Conservation (phyloP, 2,797 vertebrate genomes). For the Urocyon cinereoargenteus region DNA sequence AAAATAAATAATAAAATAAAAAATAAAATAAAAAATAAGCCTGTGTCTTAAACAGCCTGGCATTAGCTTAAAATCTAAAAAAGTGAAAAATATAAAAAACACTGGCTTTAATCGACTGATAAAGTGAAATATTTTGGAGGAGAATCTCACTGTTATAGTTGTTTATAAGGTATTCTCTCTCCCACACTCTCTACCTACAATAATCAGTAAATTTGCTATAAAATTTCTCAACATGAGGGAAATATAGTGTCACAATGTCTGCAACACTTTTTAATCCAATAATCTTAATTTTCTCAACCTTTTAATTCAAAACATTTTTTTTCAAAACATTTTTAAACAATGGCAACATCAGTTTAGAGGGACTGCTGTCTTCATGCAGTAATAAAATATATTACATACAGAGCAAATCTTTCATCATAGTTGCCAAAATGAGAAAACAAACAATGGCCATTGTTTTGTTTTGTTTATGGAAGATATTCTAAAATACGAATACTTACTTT, state of each 20-base stretch:
- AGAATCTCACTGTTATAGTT: background rate
- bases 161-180: background rate
- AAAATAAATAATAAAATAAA: too few relatives aligned
- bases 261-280: background rate
- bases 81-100: background rate
- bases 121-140: background rate
- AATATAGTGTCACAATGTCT: background rate
- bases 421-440: slow-evolving; percentile 77
- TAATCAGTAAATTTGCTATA: slow-evolving; percentile 1
- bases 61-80: slow-evolving; percentile 30
- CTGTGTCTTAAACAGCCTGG: background rate
- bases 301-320: slow-evolving; percentile 33
- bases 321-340: background rate
- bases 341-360: slow-evolving; percentile 92
- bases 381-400: slow-evolving; percentile 81
- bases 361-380: slow-evolving; percentile 89
- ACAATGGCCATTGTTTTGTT: background rate
- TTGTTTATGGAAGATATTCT: slow-evolving; percentile 16
- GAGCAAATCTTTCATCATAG: slow-evolving; percentile 87
- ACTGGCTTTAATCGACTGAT: background rate
- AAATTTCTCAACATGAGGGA: slow-evolving; percentile 30
- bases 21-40: background rate
- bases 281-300: slow-evolving; percentile 21
- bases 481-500: slow-evolving; percentile 90
- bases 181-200: background rate